Base-by-base conservation (phyloP, 2,797 vertebrate species). In the Synanceia verrucosa region DNA sequence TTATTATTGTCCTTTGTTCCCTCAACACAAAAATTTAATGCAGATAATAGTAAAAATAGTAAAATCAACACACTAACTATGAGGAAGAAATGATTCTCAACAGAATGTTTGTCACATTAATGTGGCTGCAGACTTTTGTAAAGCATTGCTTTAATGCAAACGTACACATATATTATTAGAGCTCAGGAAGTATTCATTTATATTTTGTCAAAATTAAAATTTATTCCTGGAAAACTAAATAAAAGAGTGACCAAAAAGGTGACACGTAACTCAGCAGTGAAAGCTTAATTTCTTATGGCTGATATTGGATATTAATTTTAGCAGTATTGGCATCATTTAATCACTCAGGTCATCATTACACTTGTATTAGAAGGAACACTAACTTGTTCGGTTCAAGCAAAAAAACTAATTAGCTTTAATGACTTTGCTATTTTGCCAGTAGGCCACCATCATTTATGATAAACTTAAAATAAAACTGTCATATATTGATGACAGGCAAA, bases 381-480 rank as follows among this genome's bases (percentile, higher is more conserved):
- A 34, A 60, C 24, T 33, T n/a, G 19, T 43, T 43, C 19, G 23
- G 2, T 33, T 41, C 4, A 24, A 56, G 23, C 33, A 59, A 39
- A 63, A 65, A 70, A 71, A 59, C 28, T 33, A 60, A 56, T 55
- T 19, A 50, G 29, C 34, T n/a, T n/a, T 70, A 55, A 63, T 70
- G 16, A 58, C n/a, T 31, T 48, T 23, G 23, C 18, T 19, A 52
- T 79, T 55, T 36, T 46, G 11, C 18, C 19, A 31, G 19, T 21
- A 33, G n/a, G 21, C 19, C 53, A 70, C 28, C 53, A 56, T 5
- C n/a, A 46, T 13, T 70, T n/a, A 44, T 68, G 33, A 70, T 59
- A 3, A 24, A 4, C 59, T 58, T 48, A 19, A 56, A 50, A 70
- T 28, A 53, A 57, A 60, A 31, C 37, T 53, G 12, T 24, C 1